Evolutionary conservation across 2,888 invertebrate genomes (phyloP), one percentile per base, ranked within the genome.

Genomic region (Apodemia duryi): DNA sequence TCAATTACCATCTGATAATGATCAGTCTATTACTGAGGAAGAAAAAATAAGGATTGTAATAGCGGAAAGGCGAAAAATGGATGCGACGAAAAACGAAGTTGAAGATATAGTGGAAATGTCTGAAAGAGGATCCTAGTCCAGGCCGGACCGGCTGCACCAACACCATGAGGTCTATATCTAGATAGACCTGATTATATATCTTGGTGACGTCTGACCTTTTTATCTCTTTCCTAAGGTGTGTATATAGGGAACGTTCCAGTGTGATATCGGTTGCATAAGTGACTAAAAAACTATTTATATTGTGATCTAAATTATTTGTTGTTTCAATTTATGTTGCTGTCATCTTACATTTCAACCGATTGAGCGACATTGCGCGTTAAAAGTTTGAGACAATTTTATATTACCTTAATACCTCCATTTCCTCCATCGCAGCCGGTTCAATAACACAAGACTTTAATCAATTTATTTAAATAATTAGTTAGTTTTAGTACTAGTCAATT

Each of bases 1-100:
- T n/a, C 78, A 73, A 62, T 73, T 73, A 43, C 77, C 82, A 41
- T 77, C 81, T 6, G 89, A 86, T 64, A 63, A 69, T 3, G 81
- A 84, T 51, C 78, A 80, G 57, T 79, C 81, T 9, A 84, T 90
- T 65, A 91, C 81, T 57, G 91, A 90, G 69, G 86, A 87, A 71
- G 89, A 94, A 71, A 93, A 93, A 71, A 93, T 94, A 71, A 92
- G 94, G 76, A 92, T 93, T 78, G 93, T 94, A 65, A 94, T 94
- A 73, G 93, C 93, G 10, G 94, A 94, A 79, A 86, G 94, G 71
- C 83, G 94, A 70, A 93, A 93, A 77, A 86, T 93, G 63, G 94
- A 94, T 68, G 85, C 92, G 43, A 66, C 77, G n/a, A 79, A 81
- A 68, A 82, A 85, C 6, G 88, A 86, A 68, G 73, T 81, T 57